phyloP scores from a whole-genome alignment of 2,797 vertebrate species.

The Platalea minor region DNA sequence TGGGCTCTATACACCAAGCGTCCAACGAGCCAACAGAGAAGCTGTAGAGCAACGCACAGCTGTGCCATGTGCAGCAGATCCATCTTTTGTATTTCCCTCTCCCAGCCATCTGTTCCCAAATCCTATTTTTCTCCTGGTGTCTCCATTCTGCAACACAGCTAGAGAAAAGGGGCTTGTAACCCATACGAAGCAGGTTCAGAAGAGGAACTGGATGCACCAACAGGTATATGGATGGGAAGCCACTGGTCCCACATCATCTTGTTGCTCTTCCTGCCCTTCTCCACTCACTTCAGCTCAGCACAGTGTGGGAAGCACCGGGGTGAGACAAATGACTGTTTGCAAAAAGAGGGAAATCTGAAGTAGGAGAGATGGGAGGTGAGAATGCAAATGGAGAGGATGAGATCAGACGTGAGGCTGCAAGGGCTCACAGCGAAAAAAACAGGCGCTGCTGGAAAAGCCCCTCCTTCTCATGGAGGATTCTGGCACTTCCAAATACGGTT shows the following conservation, averaged over 20 bases:
- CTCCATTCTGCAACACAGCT: background rate
- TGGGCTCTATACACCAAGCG: background rate
- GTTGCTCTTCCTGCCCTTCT: background rate
- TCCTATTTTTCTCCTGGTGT: background rate
- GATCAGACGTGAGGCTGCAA: background rate
- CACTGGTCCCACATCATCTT: background rate
- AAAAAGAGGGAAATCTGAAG: background rate
- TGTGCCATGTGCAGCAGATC: background rate
- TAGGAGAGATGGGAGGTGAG: background rate
- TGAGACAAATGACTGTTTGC: background rate
- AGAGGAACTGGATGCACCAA: background rate
- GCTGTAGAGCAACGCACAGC: background rate
- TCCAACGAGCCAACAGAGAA: background rate
- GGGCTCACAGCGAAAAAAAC: background rate
- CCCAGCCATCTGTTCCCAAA: constrained; percentile 29
- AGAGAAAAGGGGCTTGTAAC: background rate
- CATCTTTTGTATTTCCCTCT: background rate
- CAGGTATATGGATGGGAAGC: background rate
- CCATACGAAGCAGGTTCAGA: background rate
- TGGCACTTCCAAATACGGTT: background rate
- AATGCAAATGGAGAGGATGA: background rate
- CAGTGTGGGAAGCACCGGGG: background rate
- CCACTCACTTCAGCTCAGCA: background rate
- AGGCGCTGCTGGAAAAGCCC: background rate
- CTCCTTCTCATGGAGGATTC: background rate